Evolutionary conservation across 2,797 vertebrate species (phyloP).

Genomic region (Adelosebastes latens): DNA sequence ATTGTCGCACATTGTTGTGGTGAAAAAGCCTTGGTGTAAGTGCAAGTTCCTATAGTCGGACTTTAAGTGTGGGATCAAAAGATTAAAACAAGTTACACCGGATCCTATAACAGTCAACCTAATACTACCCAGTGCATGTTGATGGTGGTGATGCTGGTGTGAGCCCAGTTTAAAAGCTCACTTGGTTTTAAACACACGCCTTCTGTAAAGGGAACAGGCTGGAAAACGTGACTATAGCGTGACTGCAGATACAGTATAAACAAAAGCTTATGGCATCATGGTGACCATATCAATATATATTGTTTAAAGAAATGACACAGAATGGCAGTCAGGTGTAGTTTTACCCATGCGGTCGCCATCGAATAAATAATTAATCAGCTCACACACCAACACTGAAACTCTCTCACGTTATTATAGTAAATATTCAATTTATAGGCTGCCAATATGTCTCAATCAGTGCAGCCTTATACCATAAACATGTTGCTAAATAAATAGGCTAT

Average conservation of each 20-base stretch:
- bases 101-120: neutral
- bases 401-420: constrained; percentile 12
- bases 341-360: constrained; percentile 33
- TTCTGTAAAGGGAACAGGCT: neutral
- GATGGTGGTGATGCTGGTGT: neutral
- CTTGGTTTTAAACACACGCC: neutral
- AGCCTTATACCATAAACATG: constrained; percentile 11
- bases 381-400: constrained; percentile 6
- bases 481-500: constrained; percentile 17
- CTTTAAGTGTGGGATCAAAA: neutral
- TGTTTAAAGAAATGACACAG: constrained; percentile 17
- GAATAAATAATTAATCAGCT: constrained; percentile 52
- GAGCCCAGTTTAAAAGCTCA: neutral
- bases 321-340: constrained; percentile 59
- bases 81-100: constrained; percentile 21
- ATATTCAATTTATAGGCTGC: constrained; percentile 25
- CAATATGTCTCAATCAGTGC: constrained; percentile 23
- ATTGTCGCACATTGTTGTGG: neutral
- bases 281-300: constrained; percentile 5
- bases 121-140: neutral
- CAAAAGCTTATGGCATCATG: neutral
- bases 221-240: constrained; percentile 26
- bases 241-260: constrained; percentile 23
- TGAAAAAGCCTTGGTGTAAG: neutral
- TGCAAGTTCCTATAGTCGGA: neutral